phyloP scores from a whole-genome alignment of 2,888 invertebrate genomes.

The Furcula furcula region DNA sequence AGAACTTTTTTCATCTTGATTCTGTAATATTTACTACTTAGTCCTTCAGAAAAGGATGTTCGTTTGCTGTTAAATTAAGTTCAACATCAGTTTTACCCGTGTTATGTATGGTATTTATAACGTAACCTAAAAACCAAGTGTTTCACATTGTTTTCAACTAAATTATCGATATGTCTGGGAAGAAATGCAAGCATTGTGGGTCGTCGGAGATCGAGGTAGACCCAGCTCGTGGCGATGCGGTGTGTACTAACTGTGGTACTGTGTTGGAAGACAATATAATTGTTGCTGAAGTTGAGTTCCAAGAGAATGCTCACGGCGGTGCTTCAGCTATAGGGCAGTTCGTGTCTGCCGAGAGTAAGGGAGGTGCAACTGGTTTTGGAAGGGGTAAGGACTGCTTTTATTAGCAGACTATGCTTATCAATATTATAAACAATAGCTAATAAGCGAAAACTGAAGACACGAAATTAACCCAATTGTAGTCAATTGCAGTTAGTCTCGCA shows the following conservation, averaged over 20 bases:
- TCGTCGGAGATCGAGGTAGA: conserved; percentile 97
- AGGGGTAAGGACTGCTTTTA: too few relatives aligned
- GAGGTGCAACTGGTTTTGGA: conserved; percentile 91
- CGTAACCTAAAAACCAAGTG: conserved; percentile 17
- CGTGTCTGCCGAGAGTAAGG: conserved; percentile 93
- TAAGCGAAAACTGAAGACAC: too few relatives aligned
- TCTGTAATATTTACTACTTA: too few relatives aligned
- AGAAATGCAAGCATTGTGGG: conserved; percentile 93
- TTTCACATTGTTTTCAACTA: conserved; percentile 13
- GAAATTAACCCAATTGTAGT: too few relatives aligned
- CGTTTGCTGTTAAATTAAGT: too few relatives aligned
- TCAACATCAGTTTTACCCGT: too few relatives aligned
- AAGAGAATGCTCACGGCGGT: conserved; percentile 94
- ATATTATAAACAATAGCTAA: too few relatives aligned
- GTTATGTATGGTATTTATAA: background rate
- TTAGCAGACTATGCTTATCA: too few relatives aligned
- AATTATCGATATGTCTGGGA: conserved; percentile 74
- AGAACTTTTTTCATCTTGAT: too few relatives aligned
- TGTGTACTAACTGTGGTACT: conserved; percentile 97
- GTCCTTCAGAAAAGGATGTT: too few relatives aligned
- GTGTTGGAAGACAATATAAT: conserved; percentile 98
- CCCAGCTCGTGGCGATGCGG: conserved; percentile 95
- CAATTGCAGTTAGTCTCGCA: too few relatives aligned
- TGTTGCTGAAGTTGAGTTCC: conserved; percentile 97
- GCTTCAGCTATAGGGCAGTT: conserved; percentile 95